These are phyloP conservation scores for Tolmerus cingulatus DNA, from an alignment of 2,888 invertebrate genomes.

Conservation along the genomic window DNA sequence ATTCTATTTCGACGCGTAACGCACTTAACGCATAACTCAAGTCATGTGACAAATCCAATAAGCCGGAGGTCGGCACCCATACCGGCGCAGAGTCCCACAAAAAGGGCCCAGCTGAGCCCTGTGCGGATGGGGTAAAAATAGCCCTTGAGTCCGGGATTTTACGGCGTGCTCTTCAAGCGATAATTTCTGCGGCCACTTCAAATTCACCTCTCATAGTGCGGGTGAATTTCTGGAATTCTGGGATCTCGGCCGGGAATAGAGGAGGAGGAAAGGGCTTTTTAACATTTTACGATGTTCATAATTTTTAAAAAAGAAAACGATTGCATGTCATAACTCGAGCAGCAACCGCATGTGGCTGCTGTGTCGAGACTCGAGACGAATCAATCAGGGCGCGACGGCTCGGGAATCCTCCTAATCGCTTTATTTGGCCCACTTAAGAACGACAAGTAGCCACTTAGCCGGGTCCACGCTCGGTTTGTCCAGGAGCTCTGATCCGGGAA, in stretches of 20 bases:
- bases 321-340: not conserved
- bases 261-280: not conserved
- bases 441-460: slow-evolving; percentile 28
- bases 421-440: slow-evolving; percentile 31
- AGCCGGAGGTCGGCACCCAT: not conserved
- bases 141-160: not conserved
- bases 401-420: slow-evolving; percentile 19
- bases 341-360: not conserved
- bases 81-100: not conserved
- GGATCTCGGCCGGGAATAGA: not conserved
- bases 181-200: slow-evolving; percentile 6
- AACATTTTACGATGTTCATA: not conserved
- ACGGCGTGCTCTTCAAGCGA: not conserved
- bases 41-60: slow-evolving; percentile 41
- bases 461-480: not conserved
- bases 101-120: slow-evolving; percentile 16
- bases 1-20: slow-evolving; percentile 32
- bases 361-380: not conserved
- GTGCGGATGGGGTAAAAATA: slow-evolving; percentile 1
- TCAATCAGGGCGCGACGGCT: slow-evolving; percentile 2
- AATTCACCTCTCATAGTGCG: not conserved
- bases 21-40: slow-evolving; percentile 32
- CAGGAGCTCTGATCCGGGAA: not conserved
- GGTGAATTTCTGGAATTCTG: not conserved
- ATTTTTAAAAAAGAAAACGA: not conserved